Percentiles rank a stretch among this genome's conserved stretches.
Evolutionary conservation across 2,113 vertebrate species (phyloP).

Genomic region (Oreocharis arfaki): DNA sequence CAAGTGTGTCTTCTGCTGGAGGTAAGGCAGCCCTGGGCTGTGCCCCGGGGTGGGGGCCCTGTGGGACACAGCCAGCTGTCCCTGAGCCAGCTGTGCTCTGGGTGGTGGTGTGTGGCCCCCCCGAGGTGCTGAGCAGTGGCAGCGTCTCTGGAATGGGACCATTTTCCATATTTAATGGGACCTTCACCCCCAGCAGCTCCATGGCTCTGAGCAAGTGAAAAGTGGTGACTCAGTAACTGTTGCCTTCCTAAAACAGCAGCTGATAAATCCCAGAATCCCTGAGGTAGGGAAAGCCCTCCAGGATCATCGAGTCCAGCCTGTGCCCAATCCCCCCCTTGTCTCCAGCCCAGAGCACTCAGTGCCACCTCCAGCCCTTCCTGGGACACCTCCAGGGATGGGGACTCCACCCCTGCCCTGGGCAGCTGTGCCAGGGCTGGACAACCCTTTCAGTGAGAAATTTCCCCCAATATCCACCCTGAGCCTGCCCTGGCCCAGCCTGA

Average conservation of each 20-base stretch:
- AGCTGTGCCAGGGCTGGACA: fast-evolving
- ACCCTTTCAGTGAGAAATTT: not conserved
- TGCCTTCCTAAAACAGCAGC: not conserved
- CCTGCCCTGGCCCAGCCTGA: not conserved
- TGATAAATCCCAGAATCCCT: not conserved
- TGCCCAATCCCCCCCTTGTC: fast-evolving
- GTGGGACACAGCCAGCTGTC: not conserved
- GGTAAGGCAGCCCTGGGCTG: conserved; percentile 62
- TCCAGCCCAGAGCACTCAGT: not conserved
- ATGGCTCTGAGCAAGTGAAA: not conserved
- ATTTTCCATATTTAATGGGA: too few species aligned
- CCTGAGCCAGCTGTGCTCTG: not conserved
- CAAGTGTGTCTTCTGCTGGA: conserved; percentile 98
- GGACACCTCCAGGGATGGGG: not conserved
- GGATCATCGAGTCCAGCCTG: fast-evolving
- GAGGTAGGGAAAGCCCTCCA: not conserved
- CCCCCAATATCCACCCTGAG: fast-evolving
- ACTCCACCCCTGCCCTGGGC: not conserved
- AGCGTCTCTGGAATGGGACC: too few species aligned
- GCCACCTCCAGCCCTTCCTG: fast-evolving
- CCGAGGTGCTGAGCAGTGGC: too few species aligned
- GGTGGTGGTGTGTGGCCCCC: too few species aligned
- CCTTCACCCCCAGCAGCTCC: not conserved
- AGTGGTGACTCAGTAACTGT: not conserved
- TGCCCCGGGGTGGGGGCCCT: not conserved